Conservation (phyloP, 2,797 vertebrate species). For the Platyrinchus mystaceus region DNA sequence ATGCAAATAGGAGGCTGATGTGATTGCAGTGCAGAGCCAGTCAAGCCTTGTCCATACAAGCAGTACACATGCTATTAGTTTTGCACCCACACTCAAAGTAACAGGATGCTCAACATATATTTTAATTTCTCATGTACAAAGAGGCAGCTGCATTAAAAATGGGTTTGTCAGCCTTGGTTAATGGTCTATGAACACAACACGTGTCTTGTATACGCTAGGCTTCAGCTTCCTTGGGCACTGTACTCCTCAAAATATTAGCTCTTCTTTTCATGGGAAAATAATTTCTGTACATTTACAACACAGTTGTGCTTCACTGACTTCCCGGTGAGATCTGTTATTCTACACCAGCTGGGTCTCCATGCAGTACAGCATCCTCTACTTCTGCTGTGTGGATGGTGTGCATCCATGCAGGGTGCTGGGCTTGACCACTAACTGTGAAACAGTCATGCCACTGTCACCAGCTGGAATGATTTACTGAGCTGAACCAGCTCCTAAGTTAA, state of each 20-base stretch:
- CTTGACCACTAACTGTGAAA: background rate
- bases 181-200: background rate
- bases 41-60: background rate
- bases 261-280: background rate
- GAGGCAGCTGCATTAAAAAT: background rate
- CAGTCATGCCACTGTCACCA: background rate
- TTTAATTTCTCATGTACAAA: background rate
- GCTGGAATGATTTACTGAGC: background rate
- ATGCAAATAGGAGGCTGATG: background rate
- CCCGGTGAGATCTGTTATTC: background rate
- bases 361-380: background rate
- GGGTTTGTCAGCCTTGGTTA: background rate
- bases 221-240: background rate
- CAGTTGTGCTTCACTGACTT: background rate
- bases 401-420: background rate
- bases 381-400: accelerated
- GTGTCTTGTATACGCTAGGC: background rate
- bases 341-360: accelerated
- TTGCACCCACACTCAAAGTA: background rate
- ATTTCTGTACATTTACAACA: background rate
- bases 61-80: background rate
- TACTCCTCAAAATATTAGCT: background rate
- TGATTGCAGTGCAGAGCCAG: background rate
- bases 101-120: background rate
- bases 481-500: background rate